Base-by-base conservation (phyloP, 2,888 invertebrate genomes). In the Volucella zonaria region DNA sequence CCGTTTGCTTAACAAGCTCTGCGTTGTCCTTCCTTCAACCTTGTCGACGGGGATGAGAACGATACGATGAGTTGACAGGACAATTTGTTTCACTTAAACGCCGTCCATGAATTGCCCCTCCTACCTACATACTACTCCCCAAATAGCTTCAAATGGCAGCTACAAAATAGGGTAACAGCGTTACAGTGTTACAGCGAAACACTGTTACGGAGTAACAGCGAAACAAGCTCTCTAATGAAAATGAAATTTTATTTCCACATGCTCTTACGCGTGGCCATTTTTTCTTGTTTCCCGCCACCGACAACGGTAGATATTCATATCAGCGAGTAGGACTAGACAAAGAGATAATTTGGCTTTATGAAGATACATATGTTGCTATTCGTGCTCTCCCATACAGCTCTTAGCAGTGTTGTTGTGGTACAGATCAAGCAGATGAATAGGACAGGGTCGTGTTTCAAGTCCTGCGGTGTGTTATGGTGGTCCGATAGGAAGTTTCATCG, bases 71-170 rank as follows among this genome's bases (percentile, higher is more conserved):
- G 56, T 54, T 51, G 43, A 52, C 42, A 64, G 38, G 67, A 73
- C 85, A 77, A 85, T 85, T 85, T 81, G 85, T 85, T 85, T 85
- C 76, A 85, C 85, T 85, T 81, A 85, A 81, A 81, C 52, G 68
- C 58, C 66, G 76, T 76, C 75, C 75, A 67, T 62, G 76, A 80
- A 58, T 45, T 51, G 31, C 15, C 51, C 23, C 38, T 2, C 45
- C 23, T 31, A 9, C 45, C 23, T 31, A 9, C 71, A 8, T 15
- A 15, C n/a, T 18, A 8, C 42, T 2, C n/a, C 31, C 10, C 31
- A 15, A 31, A 31, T 31, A 31, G 31, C 6, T 31, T 31, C 31
- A 31, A 31, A 31, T 31, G 31, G 31, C 1, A 31, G 4, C 31
- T 31, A 31, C 31, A 6, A 31, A 31, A 31, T 31, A 31, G 31